Percentiles rank a stretch among this genome's conserved stretches.
Evolutionary conservation across 2,113 vertebrate species (phyloP).

Genomic region (Corythornis madagascariensis): DNA sequence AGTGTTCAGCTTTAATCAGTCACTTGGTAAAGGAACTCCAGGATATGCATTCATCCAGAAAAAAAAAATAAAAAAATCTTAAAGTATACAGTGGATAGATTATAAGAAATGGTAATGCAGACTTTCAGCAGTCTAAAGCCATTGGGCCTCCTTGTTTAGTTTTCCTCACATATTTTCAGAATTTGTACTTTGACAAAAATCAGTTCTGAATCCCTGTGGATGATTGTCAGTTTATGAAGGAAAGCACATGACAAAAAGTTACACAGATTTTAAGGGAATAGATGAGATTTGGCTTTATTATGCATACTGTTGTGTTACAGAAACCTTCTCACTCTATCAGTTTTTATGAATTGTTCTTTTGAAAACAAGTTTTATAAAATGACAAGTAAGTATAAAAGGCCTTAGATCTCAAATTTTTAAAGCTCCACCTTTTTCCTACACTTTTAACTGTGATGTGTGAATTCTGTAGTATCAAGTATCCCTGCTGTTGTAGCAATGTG

Average conservation of each 20-base stretch:
- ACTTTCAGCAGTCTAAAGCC: neutral
- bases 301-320: neutral
- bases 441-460: neutral
- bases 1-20: neutral
- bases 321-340: neutral
- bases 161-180: neutral
- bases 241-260: neutral
- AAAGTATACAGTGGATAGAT: neutral
- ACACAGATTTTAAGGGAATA: neutral
- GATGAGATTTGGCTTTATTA: neutral
- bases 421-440: neutral
- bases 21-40: neutral
- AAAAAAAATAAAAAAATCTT: neutral
- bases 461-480: constrained; percentile 4
- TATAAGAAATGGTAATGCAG: neutral
- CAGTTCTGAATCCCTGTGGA: neutral
- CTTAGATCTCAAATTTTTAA: neutral
- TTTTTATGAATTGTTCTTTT: neutral
- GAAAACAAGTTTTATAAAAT: neutral
- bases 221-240: neutral
- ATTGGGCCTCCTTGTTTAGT: neutral
- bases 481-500: neutral
- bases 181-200: neutral
- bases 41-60: neutral
- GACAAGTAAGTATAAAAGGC: neutral